A percentile compares a stretch with the other conserved stretches of the same genome.
phyloP scores from a whole-genome alignment of 2,797 vertebrate species.

The Steatocranus sp. region DNA sequence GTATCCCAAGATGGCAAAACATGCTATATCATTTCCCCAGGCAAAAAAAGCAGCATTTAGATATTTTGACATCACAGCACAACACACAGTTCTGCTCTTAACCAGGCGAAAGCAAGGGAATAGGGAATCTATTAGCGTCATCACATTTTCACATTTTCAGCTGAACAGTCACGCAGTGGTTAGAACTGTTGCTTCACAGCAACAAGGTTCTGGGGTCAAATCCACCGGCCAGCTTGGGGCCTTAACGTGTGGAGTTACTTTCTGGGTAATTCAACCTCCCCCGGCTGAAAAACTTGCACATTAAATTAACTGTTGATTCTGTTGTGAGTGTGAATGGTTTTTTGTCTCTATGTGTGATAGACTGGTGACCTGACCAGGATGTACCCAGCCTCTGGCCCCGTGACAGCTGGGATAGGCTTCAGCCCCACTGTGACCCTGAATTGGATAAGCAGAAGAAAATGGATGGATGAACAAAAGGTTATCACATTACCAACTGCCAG shows the following conservation, averaged over 20 bases:
- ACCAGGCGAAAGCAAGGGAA: background rate
- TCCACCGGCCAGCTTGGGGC: background rate
- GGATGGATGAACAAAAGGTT: background rate
- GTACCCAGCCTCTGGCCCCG: background rate
- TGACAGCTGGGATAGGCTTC: background rate
- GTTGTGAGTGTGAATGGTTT: background rate
- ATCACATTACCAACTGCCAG: background rate
- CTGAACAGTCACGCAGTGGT: background rate
- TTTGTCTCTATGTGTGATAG: background rate
- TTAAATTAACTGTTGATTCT: background rate
- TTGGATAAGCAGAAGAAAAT: background rate
- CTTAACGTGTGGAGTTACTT: background rate
- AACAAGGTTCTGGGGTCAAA: background rate
- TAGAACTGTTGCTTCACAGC: background rate
- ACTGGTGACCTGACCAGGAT: background rate
- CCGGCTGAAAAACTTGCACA: background rate
- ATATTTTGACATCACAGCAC: background rate
- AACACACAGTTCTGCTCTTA: background rate
- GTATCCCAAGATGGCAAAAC: slow-evolving; percentile 16
- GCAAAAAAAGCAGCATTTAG: background rate
- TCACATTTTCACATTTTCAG: background rate
- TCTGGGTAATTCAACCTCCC: background rate
- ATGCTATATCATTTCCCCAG: slow-evolving; percentile 1
- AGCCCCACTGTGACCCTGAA: background rate
- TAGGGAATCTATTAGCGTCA: background rate